Conservation (phyloP, 2,113 vertebrate species). For the Megatriorchis doriae region DNA sequence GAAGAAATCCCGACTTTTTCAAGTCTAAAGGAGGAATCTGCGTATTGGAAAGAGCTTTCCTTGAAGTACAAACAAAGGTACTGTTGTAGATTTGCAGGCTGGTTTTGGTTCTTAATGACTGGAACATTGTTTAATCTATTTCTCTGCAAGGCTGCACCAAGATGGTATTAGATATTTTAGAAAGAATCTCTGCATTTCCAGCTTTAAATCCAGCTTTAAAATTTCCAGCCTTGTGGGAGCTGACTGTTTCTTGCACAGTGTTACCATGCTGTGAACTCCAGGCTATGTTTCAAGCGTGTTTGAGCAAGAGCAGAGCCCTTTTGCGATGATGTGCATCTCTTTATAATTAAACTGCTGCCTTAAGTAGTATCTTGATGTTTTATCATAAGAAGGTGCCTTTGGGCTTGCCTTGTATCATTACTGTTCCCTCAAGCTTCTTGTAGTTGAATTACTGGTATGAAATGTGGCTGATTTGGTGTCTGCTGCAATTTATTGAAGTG, state of each 20-base stretch:
- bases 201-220: not conserved
- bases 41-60: constrained; percentile 93
- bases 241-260: not conserved
- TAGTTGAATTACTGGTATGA: not conserved
- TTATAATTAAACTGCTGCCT: constrained; percentile 23
- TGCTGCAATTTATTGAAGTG: not conserved
- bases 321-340: not conserved
- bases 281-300: constrained; percentile 24
- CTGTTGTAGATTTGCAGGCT: not conserved
- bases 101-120: not conserved
- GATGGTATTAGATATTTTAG: not conserved
- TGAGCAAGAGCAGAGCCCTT: constrained; percentile 18
- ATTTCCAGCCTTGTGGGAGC: not conserved
- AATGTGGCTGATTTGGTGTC: not conserved
- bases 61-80: constrained; percentile 95
- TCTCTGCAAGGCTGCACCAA: not conserved
- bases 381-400: constrained; percentile 2
- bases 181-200: not conserved
- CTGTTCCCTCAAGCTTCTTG: not conserved
- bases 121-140: not conserved
- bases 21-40: constrained; percentile 93
- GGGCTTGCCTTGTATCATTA: not conserved
- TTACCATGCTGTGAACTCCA: not conserved
- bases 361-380: not conserved
- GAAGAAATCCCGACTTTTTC: constrained; percentile 94